Percentiles rank a stretch among this genome's conserved stretches.
These are phyloP conservation scores for Drosophila hydei DNA, from an alignment of 1,140 invertebrate genomes.

Conservation along the genomic window DNA sequence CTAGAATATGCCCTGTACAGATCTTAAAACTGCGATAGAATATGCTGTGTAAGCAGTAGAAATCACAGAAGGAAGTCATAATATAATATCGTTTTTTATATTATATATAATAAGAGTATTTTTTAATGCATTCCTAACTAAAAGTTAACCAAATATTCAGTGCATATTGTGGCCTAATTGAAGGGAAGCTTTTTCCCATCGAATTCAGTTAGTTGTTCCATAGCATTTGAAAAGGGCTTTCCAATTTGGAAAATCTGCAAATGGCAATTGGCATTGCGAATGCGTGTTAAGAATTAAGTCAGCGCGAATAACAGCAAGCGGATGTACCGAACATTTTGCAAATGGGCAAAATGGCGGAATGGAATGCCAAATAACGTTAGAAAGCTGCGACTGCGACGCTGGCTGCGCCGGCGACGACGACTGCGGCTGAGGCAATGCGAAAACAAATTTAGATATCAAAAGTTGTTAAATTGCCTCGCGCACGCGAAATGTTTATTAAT, in stretches of 20 bases:
- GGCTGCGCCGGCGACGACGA: background rate
- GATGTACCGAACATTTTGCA: conserved; percentile 31
- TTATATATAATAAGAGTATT: no score
- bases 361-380: conserved; percentile 54
- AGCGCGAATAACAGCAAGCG: conserved; percentile 26
- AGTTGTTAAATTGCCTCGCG: conserved; percentile 82
- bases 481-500: conserved; percentile 83
- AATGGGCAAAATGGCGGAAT: conserved; percentile 8
- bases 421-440: conserved; percentile 33
- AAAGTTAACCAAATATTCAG: no score
- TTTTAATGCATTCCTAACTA: no score
- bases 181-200: background rate
- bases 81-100: no score
- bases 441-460: conserved; percentile 83
- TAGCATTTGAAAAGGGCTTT: conserved; percentile 18
- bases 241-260: conserved; percentile 27
- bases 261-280: conserved; percentile 33
- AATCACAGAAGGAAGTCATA: no score
- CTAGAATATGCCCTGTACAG: background rate
- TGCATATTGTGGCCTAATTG: background rate
- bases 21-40: no score
- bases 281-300: conserved; percentile 34
- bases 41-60: no score
- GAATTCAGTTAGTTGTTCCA: background rate
- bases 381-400: conserved; percentile 5